Evolutionary conservation across 2,888 invertebrate genomes (phyloP).

Genomic region (Meloe dianella): DNA sequence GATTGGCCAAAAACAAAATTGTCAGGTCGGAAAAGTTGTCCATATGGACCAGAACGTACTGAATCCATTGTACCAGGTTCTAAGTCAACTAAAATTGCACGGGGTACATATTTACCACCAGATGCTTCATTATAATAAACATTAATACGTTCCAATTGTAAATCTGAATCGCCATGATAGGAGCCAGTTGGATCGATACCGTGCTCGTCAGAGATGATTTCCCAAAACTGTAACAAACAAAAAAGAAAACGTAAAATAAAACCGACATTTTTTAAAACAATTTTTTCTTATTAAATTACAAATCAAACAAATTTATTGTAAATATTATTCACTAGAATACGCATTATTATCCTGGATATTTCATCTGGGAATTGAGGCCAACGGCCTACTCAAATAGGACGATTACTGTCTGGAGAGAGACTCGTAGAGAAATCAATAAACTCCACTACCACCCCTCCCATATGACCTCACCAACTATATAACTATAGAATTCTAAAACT

Average conservation of each 20-base stretch:
- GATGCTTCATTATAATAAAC: constrained; percentile 76
- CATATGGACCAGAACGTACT: constrained; percentile 67
- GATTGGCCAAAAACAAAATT: constrained; percentile 75
- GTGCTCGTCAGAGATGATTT: constrained; percentile 74
- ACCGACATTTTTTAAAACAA: neutral
- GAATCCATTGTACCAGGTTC: constrained; percentile 84
- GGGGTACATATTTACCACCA: constrained; percentile 68
- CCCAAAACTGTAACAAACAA: constrained; percentile 72
- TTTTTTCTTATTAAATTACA: no score
- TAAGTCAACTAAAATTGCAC: constrained; percentile 76
- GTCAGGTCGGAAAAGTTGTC: constrained; percentile 76
- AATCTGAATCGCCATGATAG: constrained; percentile 71
- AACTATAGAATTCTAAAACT: neutral
- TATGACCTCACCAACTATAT: neutral
- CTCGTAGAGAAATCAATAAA: neutral
- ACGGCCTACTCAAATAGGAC: neutral
- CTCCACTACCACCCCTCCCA: neutral
- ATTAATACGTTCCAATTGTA: constrained; percentile 75
- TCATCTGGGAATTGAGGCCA: neutral
- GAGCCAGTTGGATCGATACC: constrained; percentile 76
- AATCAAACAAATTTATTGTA: no score
- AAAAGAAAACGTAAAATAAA: neutral
- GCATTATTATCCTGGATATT: neutral
- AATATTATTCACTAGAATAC: no score
- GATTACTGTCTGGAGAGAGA: neutral